Evolutionary conservation across 1,140 invertebrate species (phyloP).

Genomic region (Drosophila nikananu): DNA sequence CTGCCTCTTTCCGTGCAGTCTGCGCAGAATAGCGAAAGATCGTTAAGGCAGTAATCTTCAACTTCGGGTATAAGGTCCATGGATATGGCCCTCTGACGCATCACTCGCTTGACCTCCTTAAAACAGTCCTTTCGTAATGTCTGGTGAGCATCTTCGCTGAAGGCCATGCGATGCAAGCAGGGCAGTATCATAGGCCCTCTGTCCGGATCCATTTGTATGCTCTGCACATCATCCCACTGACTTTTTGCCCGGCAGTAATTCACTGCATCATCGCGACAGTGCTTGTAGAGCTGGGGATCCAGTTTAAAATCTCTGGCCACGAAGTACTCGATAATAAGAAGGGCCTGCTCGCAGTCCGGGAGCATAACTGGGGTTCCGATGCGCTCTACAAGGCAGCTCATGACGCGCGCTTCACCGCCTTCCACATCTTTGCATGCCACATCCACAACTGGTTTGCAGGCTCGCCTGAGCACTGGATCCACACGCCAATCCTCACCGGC

Average conservation of each 20-base stretch:
- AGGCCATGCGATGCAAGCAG: conserved; percentile 96
- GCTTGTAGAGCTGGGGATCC: conserved; percentile 94
- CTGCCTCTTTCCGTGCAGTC: conserved; percentile 93
- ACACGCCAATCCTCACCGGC: conserved; percentile 96
- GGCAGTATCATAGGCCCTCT: conserved; percentile 93
- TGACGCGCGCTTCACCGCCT: conserved; percentile 91
- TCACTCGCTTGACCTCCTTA: conserved; percentile 93
- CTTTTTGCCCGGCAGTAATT: conserved; percentile 92
- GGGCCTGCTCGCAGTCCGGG: conserved; percentile 94
- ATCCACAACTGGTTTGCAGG: conserved; percentile 94
- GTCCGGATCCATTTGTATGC: conserved; percentile 89
- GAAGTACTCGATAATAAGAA: conserved; percentile 99
- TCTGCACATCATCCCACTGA: conserved; percentile 90
- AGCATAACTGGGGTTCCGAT: conserved; percentile 94
- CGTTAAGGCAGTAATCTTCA: conserved; percentile 94
- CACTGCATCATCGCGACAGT: conserved; percentile 94
- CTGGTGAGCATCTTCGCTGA: conserved; percentile 89
- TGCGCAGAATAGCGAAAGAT: conserved; percentile 93
- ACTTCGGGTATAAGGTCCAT: conserved; percentile 98
- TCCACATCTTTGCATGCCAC: conserved; percentile 89
- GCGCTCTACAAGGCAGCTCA: conserved; percentile 97
- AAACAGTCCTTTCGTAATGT: conserved; percentile 88
- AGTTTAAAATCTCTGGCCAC: conserved; percentile 97
- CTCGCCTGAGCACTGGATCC: conserved; percentile 94
- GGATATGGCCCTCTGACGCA: conserved; percentile 95